Evolutionary conservation across 2,797 vertebrate species (phyloP).

Genomic region (Chrysocyon brachyurus): DNA sequence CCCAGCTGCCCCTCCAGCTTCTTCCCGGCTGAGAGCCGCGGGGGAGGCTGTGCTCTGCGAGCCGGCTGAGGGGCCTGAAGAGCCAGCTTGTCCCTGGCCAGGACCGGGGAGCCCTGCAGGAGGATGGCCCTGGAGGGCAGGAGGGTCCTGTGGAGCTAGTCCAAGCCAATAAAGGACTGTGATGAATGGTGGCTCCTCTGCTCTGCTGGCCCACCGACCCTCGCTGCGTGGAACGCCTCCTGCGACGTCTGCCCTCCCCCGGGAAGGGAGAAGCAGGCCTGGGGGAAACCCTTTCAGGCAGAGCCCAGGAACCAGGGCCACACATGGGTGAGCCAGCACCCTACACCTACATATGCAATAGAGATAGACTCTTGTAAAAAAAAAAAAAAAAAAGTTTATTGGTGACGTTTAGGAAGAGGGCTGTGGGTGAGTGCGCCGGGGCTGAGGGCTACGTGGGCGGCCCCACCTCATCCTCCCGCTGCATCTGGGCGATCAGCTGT

Average conservation of each 20-base stretch:
- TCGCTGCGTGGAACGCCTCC: background rate
- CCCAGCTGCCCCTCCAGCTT: background rate
- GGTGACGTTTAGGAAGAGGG: conserved; percentile 78
- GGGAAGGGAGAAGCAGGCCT: background rate
- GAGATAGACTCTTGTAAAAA: background rate
- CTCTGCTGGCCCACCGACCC: background rate
- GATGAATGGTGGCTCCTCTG: conserved; percentile 40
- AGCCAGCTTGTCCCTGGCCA: background rate
- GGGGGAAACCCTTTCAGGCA: background rate
- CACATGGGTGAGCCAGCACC: background rate
- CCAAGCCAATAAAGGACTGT: conserved; percentile 76
- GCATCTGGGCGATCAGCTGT: conserved; percentile 94
- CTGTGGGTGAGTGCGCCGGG: background rate
- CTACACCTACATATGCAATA: background rate
- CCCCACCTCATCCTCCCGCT: conserved; percentile 92
- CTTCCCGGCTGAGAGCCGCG: background rate
- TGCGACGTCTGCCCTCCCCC: background rate
- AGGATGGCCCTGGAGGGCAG: background rate
- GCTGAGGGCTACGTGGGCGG: conserved; percentile 70
- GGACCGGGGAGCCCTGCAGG: background rate
- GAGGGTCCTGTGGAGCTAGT: background rate
- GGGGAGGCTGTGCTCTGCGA: background rate
- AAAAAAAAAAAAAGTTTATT: conserved; percentile 84
- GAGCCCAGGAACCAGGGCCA: background rate
- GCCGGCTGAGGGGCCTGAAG: background rate